Percentiles rank a stretch among this genome's conserved stretches.
These are phyloP conservation scores for Drosophila baimaii DNA, from an alignment of 1,140 invertebrate species.

Conservation along the genomic window DNA sequence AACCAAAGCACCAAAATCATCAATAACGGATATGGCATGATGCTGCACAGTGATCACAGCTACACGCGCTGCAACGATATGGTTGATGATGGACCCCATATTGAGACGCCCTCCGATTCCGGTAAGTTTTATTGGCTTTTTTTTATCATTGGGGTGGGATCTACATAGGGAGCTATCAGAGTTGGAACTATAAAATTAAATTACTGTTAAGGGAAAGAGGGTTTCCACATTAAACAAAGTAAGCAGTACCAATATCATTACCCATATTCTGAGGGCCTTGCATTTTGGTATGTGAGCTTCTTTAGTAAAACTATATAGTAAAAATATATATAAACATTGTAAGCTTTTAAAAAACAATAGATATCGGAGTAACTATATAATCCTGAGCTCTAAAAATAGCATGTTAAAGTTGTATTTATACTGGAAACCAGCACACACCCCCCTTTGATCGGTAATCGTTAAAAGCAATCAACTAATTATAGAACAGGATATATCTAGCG, in stretches of 20 bases:
- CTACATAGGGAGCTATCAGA: background rate
- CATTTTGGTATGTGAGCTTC: too few species aligned
- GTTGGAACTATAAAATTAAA: too few species aligned
- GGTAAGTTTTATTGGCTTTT: conserved; percentile 86
- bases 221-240: too few species aligned
- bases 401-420: background rate
- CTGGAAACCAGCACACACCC: too few species aligned
- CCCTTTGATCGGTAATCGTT: background rate
- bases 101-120: conserved; percentile 94
- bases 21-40: conserved; percentile 3
- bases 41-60: conserved; percentile 87
- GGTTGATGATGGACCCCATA: conserved; percentile 85
- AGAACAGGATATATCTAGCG: conserved; percentile 25
- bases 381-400: background rate
- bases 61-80: conserved; percentile 87
- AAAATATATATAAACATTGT: too few species aligned
- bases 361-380: background rate
- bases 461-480: conserved; percentile 33
- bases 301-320: too few species aligned
- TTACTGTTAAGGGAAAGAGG: too few species aligned
- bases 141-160: background rate
- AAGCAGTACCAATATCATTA: too few species aligned
- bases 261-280: too few species aligned
- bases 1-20: background rate
- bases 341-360: background rate